Conservation (phyloP, 2,888 invertebrate species). For the Mimachlamys varia region DNA sequence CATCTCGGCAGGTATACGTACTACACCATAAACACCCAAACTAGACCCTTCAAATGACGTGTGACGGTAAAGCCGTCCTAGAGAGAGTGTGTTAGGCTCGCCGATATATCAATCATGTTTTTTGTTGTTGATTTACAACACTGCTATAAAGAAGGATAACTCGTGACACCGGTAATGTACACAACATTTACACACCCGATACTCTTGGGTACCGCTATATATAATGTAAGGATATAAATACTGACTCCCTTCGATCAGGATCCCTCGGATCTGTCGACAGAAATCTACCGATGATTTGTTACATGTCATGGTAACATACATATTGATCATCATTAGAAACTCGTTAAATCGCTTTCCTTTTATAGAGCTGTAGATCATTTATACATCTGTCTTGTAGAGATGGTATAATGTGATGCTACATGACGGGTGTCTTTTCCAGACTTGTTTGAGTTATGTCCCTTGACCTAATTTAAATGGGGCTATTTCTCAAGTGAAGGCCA, state of each 20-base stretch:
- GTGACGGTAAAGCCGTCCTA: background rate
- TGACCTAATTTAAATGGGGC: background rate
- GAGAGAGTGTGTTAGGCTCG: background rate
- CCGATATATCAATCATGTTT: background rate
- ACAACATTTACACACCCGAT: background rate
- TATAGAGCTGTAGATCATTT: background rate
- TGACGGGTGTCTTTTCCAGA: background rate
- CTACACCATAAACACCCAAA: background rate
- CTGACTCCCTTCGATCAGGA: background rate
- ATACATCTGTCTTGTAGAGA: background rate
- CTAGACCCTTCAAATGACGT: background rate
- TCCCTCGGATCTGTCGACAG: background rate
- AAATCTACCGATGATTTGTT: background rate
- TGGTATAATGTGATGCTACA: background rate
- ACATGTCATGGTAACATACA: background rate
- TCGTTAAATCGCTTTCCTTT: background rate
- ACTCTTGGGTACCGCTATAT: background rate
- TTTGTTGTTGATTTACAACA: background rate
- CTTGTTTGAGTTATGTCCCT: background rate
- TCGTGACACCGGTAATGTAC: background rate
- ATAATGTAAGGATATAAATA: background rate
- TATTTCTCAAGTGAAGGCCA: no score
- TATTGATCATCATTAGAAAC: background rate
- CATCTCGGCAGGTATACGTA: background rate
- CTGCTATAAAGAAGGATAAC: background rate